Evolutionary conservation across 2,888 invertebrate species (phyloP).

Genomic region (Leucophenga maculata): DNA sequence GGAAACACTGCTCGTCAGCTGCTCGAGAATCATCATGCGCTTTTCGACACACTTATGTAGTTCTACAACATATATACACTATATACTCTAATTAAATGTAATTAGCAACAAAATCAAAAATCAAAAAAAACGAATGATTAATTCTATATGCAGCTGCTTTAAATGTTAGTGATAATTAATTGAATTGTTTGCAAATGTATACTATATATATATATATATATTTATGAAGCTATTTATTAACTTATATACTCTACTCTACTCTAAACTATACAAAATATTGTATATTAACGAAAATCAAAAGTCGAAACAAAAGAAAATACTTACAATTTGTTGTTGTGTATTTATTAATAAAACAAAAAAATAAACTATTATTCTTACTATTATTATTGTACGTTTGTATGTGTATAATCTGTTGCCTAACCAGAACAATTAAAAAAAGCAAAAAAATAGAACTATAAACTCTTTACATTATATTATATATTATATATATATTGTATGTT

Average conservation of each 20-base stretch:
- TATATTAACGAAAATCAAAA: too few relatives aligned
- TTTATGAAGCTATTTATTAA: too few relatives aligned
- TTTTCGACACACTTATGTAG: conserved; percentile 2
- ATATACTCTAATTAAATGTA: conserved; percentile 41
- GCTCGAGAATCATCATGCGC: conserved; percentile 7
- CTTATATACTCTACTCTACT: not conserved
- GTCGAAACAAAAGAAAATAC: not conserved
- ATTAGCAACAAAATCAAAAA: conserved; percentile 33
- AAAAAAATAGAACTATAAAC: conserved; percentile 30
- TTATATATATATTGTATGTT: conserved; percentile 17
- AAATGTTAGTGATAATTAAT: conserved; percentile 47
- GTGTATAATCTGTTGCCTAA: conserved; percentile 24
- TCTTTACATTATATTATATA: conserved; percentile 25
- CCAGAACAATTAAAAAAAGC: conserved; percentile 1
- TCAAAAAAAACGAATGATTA: conserved; percentile 38
- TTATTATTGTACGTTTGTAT: conserved; percentile 5
- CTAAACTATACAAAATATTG: not conserved
- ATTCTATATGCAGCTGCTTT: conserved; percentile 47
- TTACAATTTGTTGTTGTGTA: conserved; percentile 13
- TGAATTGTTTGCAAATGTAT: conserved; percentile 30
- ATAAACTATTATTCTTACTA: too few relatives aligned
- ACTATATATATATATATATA: conserved; percentile 20
- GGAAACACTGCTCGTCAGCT: not conserved
- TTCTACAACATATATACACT: conserved; percentile 17
- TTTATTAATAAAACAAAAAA: not conserved